Percentiles rank a stretch among this genome's conserved stretches.
These are phyloP conservation scores for Ditylenchus dipsaci DNA, from an alignment of 1,140 invertebrate species.

Conservation along the genomic window DNA sequence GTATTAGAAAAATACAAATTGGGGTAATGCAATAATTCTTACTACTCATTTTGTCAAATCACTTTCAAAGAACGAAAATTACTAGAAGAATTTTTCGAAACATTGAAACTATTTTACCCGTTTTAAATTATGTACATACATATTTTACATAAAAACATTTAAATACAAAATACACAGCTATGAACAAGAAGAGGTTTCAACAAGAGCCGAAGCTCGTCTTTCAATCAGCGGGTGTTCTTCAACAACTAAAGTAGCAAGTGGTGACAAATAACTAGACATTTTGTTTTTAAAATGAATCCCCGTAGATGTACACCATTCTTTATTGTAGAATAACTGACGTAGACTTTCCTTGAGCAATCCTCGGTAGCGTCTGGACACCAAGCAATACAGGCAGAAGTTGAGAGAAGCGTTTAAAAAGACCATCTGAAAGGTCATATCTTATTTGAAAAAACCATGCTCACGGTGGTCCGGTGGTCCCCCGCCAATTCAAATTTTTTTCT, in stretches of 20 bases:
- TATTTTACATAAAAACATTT: too few species aligned
- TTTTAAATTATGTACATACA: too few species aligned
- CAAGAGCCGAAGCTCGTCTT: slow-evolving; percentile 7
- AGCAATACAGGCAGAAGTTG: slow-evolving; percentile 56
- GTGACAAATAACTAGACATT: slow-evolving; percentile 21
- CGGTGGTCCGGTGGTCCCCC: too few species aligned
- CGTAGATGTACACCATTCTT: slow-evolving; percentile 10
- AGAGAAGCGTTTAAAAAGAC: slow-evolving; percentile 57
- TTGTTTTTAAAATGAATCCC: slow-evolving; percentile 30
- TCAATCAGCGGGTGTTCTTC: slow-evolving; percentile 35
- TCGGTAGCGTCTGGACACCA: slow-evolving; percentile 52
- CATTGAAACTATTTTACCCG: too few species aligned
- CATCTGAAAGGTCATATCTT: slow-evolving; percentile 29
- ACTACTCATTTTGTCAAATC: too few species aligned
- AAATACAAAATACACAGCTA: too few species aligned
- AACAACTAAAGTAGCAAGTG: background rate
- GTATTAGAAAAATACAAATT: too few species aligned
- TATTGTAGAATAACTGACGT: background rate
- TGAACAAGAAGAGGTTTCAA: background rate
- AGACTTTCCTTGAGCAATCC: slow-evolving; percentile 38
- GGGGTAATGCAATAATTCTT: too few species aligned
- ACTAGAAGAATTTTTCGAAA: too few species aligned
- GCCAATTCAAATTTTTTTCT: too few species aligned
- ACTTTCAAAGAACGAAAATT: too few species aligned
- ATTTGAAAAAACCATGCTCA: too few species aligned